Evolutionary conservation across 2,888 invertebrate species (phyloP).

Genomic region (Polydrusus pterygomalis): DNA sequence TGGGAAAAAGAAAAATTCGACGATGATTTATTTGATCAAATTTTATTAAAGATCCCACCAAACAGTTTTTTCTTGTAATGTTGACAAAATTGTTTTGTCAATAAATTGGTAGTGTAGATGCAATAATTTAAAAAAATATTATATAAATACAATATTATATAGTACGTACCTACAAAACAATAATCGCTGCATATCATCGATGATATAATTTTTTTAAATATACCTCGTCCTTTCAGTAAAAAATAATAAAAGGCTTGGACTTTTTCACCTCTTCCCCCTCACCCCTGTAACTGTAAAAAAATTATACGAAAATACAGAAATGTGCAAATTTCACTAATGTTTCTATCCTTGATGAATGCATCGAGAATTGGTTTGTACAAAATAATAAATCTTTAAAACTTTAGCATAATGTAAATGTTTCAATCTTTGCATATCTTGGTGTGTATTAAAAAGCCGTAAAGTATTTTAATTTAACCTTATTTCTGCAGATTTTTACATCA

Average conservation of each 20-base stretch:
- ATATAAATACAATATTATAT: conserved; percentile 26
- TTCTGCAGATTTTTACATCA: not conserved
- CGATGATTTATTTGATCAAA: not conserved
- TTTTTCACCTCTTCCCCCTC: too few relatives aligned
- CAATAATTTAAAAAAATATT: conserved; percentile 41
- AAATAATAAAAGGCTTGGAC: too few relatives aligned
- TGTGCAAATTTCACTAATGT: too few relatives aligned
- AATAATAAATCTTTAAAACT: conserved; percentile 21
- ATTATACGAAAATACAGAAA: too few relatives aligned
- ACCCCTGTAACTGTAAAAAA: too few relatives aligned
- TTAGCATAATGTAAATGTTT: conserved; percentile 44
- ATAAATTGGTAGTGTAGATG: conserved; percentile 42
- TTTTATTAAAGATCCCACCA: not conserved
- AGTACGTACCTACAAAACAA: too few relatives aligned
- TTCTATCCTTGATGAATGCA: too few relatives aligned
- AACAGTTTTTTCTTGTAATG: not conserved
- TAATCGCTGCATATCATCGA: too few relatives aligned
- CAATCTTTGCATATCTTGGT: conserved; percentile 45
- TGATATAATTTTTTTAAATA: too few relatives aligned
- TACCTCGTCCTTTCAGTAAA: too few relatives aligned
- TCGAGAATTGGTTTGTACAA: too few relatives aligned
- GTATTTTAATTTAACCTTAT: conserved; percentile 10
- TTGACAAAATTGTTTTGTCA: conserved; percentile 10
- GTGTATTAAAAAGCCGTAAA: conserved; percentile 27
- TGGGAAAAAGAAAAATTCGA: too few relatives aligned